phyloP scores from a whole-genome alignment of 2,888 invertebrate genomes.

The Dasypogon diadema region DNA sequence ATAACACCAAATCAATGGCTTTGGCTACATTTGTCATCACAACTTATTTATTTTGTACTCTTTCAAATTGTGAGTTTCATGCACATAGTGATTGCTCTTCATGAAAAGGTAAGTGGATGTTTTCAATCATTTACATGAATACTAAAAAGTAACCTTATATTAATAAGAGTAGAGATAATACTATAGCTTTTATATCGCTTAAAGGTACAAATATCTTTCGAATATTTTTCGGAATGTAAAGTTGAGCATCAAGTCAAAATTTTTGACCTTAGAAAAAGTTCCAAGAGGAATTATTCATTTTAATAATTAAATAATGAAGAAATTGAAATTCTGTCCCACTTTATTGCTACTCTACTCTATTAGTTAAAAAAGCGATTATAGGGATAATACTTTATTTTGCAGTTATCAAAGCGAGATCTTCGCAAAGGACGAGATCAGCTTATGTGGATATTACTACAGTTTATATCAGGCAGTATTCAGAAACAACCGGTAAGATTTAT shows the following conservation, averaged over 20 bases:
- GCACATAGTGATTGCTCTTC: slow-evolving; percentile 89
- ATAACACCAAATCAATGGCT: slow-evolving; percentile 75
- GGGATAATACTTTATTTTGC: slow-evolving; percentile 56
- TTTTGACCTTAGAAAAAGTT: too few species aligned
- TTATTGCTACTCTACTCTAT: too few species aligned
- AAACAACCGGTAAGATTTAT: slow-evolving; percentile 88
- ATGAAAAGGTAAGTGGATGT: slow-evolving; percentile 81
- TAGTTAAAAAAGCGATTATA: background rate
- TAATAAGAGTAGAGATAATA: too few species aligned
- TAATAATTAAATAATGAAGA: too few species aligned
- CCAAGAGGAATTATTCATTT: too few species aligned
- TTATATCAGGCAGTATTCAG: slow-evolving; percentile 96
- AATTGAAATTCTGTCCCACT: too few species aligned
- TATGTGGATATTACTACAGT: slow-evolving; percentile 99
- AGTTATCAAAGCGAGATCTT: slow-evolving; percentile 82
- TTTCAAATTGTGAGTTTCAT: slow-evolving; percentile 95
- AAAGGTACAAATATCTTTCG: too few species aligned
- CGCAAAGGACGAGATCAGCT: slow-evolving; percentile 94
- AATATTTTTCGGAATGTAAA: too few species aligned
- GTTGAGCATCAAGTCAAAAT: too few species aligned
- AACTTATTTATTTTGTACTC: slow-evolving; percentile 93
- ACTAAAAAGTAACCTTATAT: too few species aligned
- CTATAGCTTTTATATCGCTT: too few species aligned
- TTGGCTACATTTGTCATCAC: slow-evolving; percentile 94
- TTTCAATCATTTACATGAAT: too few species aligned